Evolutionary conservation across 2,113 vertebrate species (phyloP), one percentile per base, ranked within the genome.

Genomic region (Phalacrocorax carbo): DNA sequence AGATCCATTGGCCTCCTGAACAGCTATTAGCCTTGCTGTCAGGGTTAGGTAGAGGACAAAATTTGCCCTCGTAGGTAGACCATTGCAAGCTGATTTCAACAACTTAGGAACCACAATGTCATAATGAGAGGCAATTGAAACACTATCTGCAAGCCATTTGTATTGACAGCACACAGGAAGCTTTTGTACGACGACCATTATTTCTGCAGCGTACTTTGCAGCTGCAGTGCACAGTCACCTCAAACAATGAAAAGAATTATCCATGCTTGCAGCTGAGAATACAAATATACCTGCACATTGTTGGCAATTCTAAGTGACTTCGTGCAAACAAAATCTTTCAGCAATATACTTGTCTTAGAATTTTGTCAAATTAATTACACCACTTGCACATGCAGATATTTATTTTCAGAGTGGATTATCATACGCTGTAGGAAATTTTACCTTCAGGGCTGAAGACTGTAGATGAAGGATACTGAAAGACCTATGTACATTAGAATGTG

Each of bases 1-100:
- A 98, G 98, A 98, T 98, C 96, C 98, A 97, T 97, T 32, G 97
- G 96, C 95, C 96, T 97, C 91, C 69, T 82, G 96, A 91, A 97
- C 92, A 91, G 96, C 97, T 93, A 95, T 98, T 94, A 97, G 97
- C 97, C 90, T 96, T 38, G 69, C 81, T 86, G 97, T 65, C 96
- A 96, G 97, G 96, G 97, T 97, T 94, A 98, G 97, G 94, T 97
- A 97, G 93, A 98, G 96, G 97, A 90, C 97, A 77, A 71, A 65
- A 64, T 65, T 32, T 82, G 78, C 78, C 91, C 81, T 65, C 79
- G 48, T 76, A 91, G 89, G 86, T 13, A 61, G 79, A 87, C 72
- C 92, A 13, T 0, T 8, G 73, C 12, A 17, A 64, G 66, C 44
- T 14, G 52, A 48, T 49, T 58, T 34, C 60, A 82, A 12, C 34